A percentile compares a stretch with the other conserved stretches of the same genome.
Evolutionary conservation across 1,140 invertebrate species (phyloP).

Genomic region (Mactra quadrangularis): DNA sequence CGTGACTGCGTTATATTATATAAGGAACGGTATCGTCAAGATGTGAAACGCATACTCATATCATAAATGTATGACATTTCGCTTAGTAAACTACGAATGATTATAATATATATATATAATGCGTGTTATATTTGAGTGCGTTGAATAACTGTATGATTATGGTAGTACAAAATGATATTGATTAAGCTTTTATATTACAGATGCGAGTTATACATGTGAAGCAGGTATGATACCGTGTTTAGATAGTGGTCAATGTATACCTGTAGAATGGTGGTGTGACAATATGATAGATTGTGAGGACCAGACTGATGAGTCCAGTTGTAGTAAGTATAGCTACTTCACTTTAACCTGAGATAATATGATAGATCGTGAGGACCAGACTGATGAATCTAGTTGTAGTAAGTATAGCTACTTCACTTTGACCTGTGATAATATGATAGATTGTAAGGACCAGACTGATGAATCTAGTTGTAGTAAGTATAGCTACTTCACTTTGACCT

Average conservation of each 20-base stretch:
- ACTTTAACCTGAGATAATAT: slow-evolving; percentile 59
- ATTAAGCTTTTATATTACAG: no score
- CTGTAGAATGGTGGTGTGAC: slow-evolving; percentile 59
- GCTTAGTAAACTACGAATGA: no score
- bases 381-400: slow-evolving; percentile 69
- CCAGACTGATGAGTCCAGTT: slow-evolving; percentile 63
- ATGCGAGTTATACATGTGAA: slow-evolving; percentile 37
- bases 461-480: slow-evolving; percentile 69
- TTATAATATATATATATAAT: no score
- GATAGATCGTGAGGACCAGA: slow-evolving; percentile 60
- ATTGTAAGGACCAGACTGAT: slow-evolving; percentile 65
- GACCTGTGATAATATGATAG: slow-evolving; percentile 61
- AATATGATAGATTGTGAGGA: slow-evolving; percentile 62
- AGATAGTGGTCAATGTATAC: slow-evolving; percentile 61
- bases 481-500: slow-evolving; percentile 5
- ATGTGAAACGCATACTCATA: no score
- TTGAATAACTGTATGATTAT: no score
- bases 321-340: slow-evolving; percentile 63
- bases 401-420: slow-evolving; percentile 36
- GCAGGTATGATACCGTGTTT: slow-evolving; percentile 47
- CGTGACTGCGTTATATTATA: no score
- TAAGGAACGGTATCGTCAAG: no score
- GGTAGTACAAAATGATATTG: no score
- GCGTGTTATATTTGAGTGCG: no score
- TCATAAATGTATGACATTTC: no score